Evolutionary conservation across 1,140 invertebrate genomes (phyloP), one percentile per base, ranked within the genome.

Genomic region (Brachionus manjavacas): DNA sequence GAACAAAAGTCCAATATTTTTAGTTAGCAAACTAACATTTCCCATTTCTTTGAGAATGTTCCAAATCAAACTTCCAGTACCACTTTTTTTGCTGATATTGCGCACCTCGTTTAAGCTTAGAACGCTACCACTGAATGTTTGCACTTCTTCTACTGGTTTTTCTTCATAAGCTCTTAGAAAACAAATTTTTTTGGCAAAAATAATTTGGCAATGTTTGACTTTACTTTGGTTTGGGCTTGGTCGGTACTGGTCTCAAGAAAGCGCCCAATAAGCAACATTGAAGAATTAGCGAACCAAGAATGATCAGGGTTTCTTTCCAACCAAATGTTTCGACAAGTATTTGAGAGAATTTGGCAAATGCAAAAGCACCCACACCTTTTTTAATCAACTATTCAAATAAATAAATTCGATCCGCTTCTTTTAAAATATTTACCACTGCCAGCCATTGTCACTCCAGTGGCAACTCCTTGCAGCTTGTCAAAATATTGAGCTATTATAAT

Each of bases 401-500:
- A 78, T 25, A 60, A 60, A 20, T 23, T 23, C 8, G 20, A 8
- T 60, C 20, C 0, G 9, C 11, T 60, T 60, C 16, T 9, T 11
- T 28, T 78, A 14, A n/a, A 14, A 14, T 60, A 60, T 39, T 60
- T 68, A 4, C 89, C 89, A 6, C 87, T 87, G 7, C 89, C 89
- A 83, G 87, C 87, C 4, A 88, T 84, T 1, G 94, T 94, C 52
- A 97, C 93, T n/a, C 95, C 95, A 0, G 95, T 96, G 0, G 96
- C 95, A 80, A 97, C 90, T 1, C 95, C 95, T 79, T 95, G 90
- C 92, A 94, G 94, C 89, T 93, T 93, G 88, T 96, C 95, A 89
- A 97, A 97, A 91, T 96, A 97, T 90, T 95, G 95, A 11, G 94
- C 94, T 1, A 95, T 93, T 4, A 94, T 94, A 85, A 97, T 93